These are phyloP conservation scores for Ectobius pallidus DNA, from an alignment of 2,888 invertebrate genomes.

Conservation along the genomic window DNA sequence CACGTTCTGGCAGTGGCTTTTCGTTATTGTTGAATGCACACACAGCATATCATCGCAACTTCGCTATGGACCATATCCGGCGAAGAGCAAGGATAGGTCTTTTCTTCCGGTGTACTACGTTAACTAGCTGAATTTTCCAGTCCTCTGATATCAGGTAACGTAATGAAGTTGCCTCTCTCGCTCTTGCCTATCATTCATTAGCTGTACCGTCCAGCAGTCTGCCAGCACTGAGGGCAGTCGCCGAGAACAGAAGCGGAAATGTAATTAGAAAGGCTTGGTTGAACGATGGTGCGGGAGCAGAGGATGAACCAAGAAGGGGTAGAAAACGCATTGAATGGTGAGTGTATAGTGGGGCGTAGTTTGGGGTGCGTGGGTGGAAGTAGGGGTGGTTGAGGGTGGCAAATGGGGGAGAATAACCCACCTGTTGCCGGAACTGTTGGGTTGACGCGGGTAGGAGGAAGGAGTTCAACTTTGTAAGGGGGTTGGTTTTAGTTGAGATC, in stretches of 20 bases:
- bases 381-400: neutral
- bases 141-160: no score
- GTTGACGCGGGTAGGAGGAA: no score
- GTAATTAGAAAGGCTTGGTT: slow-evolving; percentile 36
- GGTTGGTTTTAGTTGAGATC: slow-evolving; percentile 2
- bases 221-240: no score
- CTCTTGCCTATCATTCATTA: no score
- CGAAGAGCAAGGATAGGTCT: no score
- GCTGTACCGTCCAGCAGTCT: neutral
- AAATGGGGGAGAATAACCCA: slow-evolving; percentile 27
- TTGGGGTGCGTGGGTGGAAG: slow-evolving; percentile 1
- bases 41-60: no score
- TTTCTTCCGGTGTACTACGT: no score
- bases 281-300: slow-evolving; percentile 5
- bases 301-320: slow-evolving; percentile 18
- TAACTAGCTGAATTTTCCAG: no score
- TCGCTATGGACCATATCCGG: no score
- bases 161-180: no score
- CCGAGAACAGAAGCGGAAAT: slow-evolving; percentile 28
- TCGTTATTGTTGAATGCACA: no score
- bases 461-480: neutral
- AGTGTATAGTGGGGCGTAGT: neutral
- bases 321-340: slow-evolving; percentile 9
- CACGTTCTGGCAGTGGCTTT: no score
- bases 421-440: slow-evolving; percentile 32